These are phyloP conservation scores for Caerostris extrusa DNA, from an alignment of 1,140 invertebrate genomes.

Conservation along the genomic window DNA sequence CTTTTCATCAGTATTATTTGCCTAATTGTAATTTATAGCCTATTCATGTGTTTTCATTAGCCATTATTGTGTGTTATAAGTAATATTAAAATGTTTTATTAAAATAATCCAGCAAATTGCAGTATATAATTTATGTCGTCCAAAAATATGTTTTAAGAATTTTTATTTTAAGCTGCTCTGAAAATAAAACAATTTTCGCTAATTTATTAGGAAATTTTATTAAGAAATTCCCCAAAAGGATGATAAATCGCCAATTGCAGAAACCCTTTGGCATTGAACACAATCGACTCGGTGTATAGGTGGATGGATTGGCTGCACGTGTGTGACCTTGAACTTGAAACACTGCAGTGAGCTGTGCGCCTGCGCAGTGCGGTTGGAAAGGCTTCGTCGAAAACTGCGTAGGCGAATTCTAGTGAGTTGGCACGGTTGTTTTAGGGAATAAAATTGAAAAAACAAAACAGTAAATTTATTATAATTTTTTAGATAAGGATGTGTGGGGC, in stretches of 20 bases:
- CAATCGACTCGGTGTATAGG: slow-evolving; percentile 47
- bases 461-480: background rate
- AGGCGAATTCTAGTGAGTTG: slow-evolving; percentile 32
- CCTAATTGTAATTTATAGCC: too few relatives aligned
- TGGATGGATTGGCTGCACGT: slow-evolving; percentile 26
- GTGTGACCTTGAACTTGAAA: slow-evolving; percentile 53
- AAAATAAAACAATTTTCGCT: background rate
- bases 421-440: background rate
- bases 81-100: too few relatives aligned
- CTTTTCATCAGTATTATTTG: too few relatives aligned
- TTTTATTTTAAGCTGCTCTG: background rate
- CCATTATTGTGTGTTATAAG: too few relatives aligned
- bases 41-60: too few relatives aligned
- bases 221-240: background rate
- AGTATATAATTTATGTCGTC: too few relatives aligned
- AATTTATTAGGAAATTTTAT: background rate
- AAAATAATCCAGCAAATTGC: too few relatives aligned
- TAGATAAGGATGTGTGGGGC: background rate
- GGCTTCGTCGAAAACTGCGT: slow-evolving; percentile 24
- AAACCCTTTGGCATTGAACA: background rate
- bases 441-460: background rate
- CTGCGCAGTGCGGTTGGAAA: background rate
- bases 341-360: slow-evolving; percentile 46
- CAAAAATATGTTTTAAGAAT: too few relatives aligned
- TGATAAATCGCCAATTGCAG: slow-evolving; percentile 27